Evolutionary conservation across 2,113 vertebrate species (phyloP).

Genomic region (Muntiacus reevesi): DNA sequence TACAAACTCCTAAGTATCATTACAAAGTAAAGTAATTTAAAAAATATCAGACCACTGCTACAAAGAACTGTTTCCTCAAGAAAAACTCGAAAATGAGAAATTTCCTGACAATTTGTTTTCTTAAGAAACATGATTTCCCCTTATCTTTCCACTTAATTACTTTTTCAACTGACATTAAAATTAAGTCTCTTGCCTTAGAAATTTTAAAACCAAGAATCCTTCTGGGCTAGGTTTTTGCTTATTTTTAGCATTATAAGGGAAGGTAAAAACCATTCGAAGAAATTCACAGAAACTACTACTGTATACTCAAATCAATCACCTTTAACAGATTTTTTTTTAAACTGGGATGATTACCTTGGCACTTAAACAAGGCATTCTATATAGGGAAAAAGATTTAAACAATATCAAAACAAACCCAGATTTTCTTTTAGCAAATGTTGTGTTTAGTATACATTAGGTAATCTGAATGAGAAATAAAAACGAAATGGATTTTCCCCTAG

Average conservation of each 20-base stretch:
- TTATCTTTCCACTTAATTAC: neutral
- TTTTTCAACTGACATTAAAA: neutral
- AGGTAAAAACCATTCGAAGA: neutral
- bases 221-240: neutral
- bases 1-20: neutral
- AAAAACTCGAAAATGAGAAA: slow-evolving; percentile 8
- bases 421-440: slow-evolving; percentile 28
- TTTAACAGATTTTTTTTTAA: neutral
- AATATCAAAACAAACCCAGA: neutral
- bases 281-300: neutral
- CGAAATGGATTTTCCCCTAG: slow-evolving; percentile 18
- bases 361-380: neutral
- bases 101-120: slow-evolving; percentile 8
- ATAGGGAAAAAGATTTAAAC: slow-evolving; percentile 16
- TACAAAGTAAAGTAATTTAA: neutral
- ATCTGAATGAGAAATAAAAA: neutral
- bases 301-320: neutral
- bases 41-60: neutral
- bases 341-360: neutral
- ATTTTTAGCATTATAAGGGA: neutral
- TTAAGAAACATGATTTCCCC: neutral
- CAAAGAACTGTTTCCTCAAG: neutral
- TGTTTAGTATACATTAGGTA: neutral
- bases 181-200: neutral
- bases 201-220: neutral